These are phyloP conservation scores for Atherinomorus stipes DNA, from an alignment of 2,113 vertebrate genomes.

Conservation along the genomic window DNA sequence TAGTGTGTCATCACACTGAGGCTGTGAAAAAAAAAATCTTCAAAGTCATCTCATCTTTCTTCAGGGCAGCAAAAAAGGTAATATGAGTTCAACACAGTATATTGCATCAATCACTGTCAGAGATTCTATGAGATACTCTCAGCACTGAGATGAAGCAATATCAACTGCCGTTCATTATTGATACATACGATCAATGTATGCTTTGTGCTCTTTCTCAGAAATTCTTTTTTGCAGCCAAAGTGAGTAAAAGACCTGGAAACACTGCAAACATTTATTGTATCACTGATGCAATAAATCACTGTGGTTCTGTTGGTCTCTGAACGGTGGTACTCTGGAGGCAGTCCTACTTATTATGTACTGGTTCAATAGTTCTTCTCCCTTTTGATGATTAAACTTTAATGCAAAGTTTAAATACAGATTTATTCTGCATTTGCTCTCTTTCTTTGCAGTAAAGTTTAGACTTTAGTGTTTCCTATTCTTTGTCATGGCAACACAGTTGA, in stretches of 20 bases:
- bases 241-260: constrained; percentile 53
- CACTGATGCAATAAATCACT: constrained; percentile 56
- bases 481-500: no score
- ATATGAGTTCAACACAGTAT: constrained; percentile 25
- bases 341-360: constrained; percentile 28
- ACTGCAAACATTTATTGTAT: constrained; percentile 42
- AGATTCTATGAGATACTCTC: constrained; percentile 41
- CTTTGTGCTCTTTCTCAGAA: constrained; percentile 29
- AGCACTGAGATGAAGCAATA: constrained; percentile 44
- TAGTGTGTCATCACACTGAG: constrained; percentile 47
- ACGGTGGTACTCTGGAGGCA: constrained; percentile 34
- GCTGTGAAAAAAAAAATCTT: constrained; percentile 53
- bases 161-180: constrained; percentile 46
- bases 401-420: constrained; percentile 7
- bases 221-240: constrained; percentile 24
- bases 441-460: not conserved
- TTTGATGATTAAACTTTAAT: constrained; percentile 16
- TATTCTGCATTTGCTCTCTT: not conserved
- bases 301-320: constrained; percentile 34
- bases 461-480: not conserved
- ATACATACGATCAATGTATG: constrained; percentile 46
- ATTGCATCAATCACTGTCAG: constrained; percentile 59
- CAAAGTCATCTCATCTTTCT: constrained; percentile 56
- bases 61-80: constrained; percentile 24
- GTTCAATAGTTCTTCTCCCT: constrained; percentile 44